Percentiles rank a stretch among this genome's conserved stretches.
phyloP scores from a whole-genome alignment of 2,888 invertebrate genomes.

The Barypeithes pellucidus region DNA sequence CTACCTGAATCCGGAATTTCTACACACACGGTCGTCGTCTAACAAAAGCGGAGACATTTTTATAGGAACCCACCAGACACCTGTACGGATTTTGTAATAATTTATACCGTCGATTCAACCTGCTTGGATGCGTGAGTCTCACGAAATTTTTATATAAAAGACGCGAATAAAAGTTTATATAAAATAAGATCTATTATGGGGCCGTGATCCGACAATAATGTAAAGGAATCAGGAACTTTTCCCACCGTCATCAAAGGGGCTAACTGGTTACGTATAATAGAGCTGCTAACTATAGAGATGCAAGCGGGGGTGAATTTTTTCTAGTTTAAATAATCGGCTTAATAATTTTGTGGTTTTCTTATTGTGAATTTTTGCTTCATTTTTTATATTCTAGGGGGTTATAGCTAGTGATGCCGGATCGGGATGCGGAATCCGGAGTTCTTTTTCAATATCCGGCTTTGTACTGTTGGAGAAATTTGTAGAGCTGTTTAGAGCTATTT shows the following conservation, averaged over 20 bases:
- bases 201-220: constrained; percentile 48
- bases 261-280: constrained; percentile 31
- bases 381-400: too few relatives aligned
- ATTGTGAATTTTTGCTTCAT: too few relatives aligned
- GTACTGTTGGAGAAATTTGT: too few relatives aligned
- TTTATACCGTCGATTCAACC: constrained; percentile 49
- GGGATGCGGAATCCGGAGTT: too few relatives aligned
- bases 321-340: neutral
- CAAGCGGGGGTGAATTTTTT: constrained; percentile 19
- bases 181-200: constrained; percentile 42
- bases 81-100: constrained; percentile 49
- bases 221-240: constrained; percentile 46
- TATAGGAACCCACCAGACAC: constrained; percentile 43
- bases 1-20: constrained; percentile 38
- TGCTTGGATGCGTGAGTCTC: constrained; percentile 35
- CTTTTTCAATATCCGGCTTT: too few relatives aligned
- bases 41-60: constrained; percentile 46
- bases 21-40: constrained; percentile 26
- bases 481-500: too few relatives aligned
- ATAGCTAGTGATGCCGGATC: too few relatives aligned
- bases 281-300: neutral
- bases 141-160: constrained; percentile 60
- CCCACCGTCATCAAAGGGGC: constrained; percentile 41
- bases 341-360: too few relatives aligned
- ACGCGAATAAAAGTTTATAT: constrained; percentile 58